Evolutionary conservation across 2,113 vertebrate genomes (phyloP).

Genomic region (Spermophilus dauricus): DNA sequence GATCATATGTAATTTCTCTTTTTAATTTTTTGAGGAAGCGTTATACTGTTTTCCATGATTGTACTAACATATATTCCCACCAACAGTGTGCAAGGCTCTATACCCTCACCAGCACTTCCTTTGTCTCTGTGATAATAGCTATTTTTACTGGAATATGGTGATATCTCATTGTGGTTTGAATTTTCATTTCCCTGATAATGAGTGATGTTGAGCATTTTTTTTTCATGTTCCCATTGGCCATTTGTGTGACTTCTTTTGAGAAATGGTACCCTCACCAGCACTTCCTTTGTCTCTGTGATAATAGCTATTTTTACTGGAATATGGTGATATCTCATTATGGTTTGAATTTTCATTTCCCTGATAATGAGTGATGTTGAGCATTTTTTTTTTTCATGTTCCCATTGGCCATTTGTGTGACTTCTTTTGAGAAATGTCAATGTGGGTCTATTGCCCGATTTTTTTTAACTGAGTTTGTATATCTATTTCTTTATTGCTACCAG

Average conservation of each 20-base stretch:
- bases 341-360: background rate
- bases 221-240: background rate
- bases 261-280: background rate
- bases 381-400: background rate
- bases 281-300: background rate
- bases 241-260: background rate
- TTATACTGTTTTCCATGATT: background rate
- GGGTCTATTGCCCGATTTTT: background rate
- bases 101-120: background rate
- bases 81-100: too few species aligned
- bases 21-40: background rate
- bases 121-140: background rate
- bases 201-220: background rate
- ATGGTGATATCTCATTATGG: background rate
- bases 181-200: background rate
- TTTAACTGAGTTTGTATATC: background rate
- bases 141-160: background rate
- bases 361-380: background rate
- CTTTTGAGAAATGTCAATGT: background rate
- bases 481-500: background rate
- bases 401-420: background rate
- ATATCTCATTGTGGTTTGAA: background rate
- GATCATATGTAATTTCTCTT: background rate
- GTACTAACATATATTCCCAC: background rate
- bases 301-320: background rate